A percentile compares a stretch with the other conserved stretches of the same genome.
phyloP scores from a whole-genome alignment of 2,797 vertebrate species.

The Ambastaia sidthimunki region DNA sequence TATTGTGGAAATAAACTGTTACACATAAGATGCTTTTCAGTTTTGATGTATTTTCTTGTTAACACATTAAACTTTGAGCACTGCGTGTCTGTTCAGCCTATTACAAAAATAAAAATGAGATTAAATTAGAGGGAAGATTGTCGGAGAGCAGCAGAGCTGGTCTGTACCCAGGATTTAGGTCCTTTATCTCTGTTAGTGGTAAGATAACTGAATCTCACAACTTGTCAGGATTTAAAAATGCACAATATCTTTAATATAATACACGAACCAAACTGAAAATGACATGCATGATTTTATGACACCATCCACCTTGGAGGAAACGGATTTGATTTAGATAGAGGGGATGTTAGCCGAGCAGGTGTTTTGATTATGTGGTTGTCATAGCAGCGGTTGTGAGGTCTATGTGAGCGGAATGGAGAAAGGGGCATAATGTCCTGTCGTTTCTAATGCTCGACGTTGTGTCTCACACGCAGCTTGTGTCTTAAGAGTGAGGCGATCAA shows the following conservation, averaged over 20 bases:
- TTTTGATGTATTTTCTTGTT: background rate
- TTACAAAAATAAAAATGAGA: too few species aligned
- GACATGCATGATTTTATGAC: background rate
- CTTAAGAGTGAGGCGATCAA: conserved; percentile 37
- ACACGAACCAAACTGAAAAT: background rate
- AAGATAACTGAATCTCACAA: background rate
- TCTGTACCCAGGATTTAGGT: too few species aligned
- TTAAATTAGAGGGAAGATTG: too few species aligned
- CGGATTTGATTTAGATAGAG: conserved; percentile 24
- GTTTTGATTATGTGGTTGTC: conserved; percentile 47
- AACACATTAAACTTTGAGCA: too few species aligned
- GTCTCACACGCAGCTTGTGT: conserved; percentile 18
- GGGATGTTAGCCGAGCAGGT: conserved; percentile 30
- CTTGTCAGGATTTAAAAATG: background rate
- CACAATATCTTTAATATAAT: background rate
- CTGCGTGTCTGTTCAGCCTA: too few species aligned
- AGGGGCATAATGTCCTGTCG: conserved; percentile 29
- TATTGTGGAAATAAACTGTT: background rate
- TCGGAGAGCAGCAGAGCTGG: too few species aligned
- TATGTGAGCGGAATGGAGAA: conserved; percentile 30
- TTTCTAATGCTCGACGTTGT: conserved; percentile 32
- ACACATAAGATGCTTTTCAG: background rate
- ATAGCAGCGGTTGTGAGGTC: conserved; percentile 45
- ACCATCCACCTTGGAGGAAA: background rate
- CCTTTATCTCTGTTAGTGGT: too few species aligned